These are phyloP conservation scores for Gallinago undulata DNA, from an alignment of 2,113 vertebrate genomes.

Conservation along the genomic window DNA sequence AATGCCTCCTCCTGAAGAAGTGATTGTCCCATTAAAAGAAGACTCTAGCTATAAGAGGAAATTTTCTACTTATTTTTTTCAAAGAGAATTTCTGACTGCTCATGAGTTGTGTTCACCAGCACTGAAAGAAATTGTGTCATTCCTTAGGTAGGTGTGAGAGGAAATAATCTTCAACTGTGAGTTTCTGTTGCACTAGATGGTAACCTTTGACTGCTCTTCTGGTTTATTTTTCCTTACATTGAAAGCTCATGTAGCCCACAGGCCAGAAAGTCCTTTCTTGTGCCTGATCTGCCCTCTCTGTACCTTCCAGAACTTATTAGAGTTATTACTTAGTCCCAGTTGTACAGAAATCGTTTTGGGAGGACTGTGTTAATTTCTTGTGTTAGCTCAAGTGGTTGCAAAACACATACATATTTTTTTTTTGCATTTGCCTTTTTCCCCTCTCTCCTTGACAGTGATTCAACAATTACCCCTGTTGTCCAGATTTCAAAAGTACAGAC, in stretches of 20 bases:
- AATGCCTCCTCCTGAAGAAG: not conserved
- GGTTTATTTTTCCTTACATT: not conserved
- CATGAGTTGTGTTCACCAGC: not conserved
- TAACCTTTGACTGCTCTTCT: not conserved
- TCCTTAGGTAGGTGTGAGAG: not conserved
- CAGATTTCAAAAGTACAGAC: not conserved
- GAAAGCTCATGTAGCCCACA: not conserved
- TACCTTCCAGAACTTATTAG: not conserved
- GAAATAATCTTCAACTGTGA: not conserved
- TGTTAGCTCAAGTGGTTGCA: not conserved
- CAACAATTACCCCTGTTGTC: not conserved
- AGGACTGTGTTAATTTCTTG: not conserved
- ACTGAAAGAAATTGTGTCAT: not conserved
- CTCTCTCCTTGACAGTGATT: not conserved
- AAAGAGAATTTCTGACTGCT: not conserved
- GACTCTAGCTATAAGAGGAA: not conserved
- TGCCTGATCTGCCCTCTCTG: not conserved
- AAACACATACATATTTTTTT: rapidly evolving
- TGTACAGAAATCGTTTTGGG: not conserved
- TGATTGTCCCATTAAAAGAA: not conserved
- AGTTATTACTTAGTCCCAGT: not conserved
- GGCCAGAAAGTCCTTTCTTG: not conserved
- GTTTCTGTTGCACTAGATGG: not conserved
- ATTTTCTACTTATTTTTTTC: not conserved
- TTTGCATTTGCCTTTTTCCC: not conserved